phyloP scores from a whole-genome alignment of 2,113 vertebrate species.

The Lepidothrix coronata region DNA sequence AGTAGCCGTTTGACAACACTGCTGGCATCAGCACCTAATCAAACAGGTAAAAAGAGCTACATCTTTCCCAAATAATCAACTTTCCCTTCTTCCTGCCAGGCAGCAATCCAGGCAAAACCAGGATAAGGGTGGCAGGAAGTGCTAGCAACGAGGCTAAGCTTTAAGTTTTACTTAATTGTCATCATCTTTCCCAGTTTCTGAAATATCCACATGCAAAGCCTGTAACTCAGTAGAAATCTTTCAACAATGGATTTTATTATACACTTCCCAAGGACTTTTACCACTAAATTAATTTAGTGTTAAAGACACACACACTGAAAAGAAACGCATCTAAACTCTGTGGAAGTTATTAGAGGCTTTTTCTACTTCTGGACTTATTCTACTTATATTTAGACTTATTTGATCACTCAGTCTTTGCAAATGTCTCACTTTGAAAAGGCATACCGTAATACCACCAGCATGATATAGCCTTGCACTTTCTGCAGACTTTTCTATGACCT shows the following conservation, averaged over 20 bases:
- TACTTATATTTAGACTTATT: not conserved
- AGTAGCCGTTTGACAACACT: not conserved
- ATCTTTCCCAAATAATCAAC: not conserved
- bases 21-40: not conserved
- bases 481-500: not conserved
- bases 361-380: not conserved
- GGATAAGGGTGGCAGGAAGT: not conserved
- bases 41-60: not conserved
- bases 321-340: not conserved
- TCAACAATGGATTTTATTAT: not conserved
- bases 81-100: not conserved
- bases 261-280: not conserved
- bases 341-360: not conserved
- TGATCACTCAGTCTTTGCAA: not conserved
- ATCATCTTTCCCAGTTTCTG: not conserved
- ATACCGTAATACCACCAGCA: not conserved
- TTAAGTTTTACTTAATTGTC: not conserved
- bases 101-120: not conserved
- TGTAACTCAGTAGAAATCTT: not conserved
- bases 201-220: not conserved
- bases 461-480: not conserved
- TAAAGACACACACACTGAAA: not conserved
- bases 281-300: not conserved
- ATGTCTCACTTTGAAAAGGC: not conserved
- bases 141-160: rapidly evolving